phyloP scores from a whole-genome alignment of 1,140 invertebrate species.

The Leptonema lineaticorne region DNA sequence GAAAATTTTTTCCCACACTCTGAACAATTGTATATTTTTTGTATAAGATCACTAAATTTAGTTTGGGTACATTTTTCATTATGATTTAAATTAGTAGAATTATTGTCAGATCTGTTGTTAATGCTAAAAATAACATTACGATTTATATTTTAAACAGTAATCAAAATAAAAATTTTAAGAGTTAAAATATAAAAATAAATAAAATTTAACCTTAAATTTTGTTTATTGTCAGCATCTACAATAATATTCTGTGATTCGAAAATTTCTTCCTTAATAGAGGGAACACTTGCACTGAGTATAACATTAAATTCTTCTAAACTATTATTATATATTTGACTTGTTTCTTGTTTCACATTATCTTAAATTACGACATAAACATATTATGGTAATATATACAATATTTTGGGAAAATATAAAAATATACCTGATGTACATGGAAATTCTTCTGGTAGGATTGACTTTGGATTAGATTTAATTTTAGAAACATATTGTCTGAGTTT shows the following conservation, averaged over 20 bases:
- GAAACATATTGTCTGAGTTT: conserved; percentile 45
- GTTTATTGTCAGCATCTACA: neutral
- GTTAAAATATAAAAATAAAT: neutral
- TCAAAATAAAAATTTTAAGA: too few relatives aligned
- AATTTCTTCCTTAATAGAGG: conserved; percentile 29
- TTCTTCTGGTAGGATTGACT: neutral
- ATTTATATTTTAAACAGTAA: too few relatives aligned
- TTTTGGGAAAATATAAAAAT: too few relatives aligned
- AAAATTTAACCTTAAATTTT: conserved; percentile 9
- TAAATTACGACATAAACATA: neutral
- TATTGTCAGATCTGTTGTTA: too few relatives aligned
- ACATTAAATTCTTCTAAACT: conserved; percentile 34
- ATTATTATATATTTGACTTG: conserved; percentile 16
- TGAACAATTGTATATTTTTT: conserved; percentile 27
- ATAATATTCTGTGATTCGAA: neutral
- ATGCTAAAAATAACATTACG: neutral
- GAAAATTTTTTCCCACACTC: conserved; percentile 31
- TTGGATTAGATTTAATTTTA: neutral
- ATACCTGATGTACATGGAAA: neutral
- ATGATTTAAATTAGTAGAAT: too few relatives aligned
- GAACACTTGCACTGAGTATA: conserved; percentile 24
- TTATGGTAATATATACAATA: too few relatives aligned
- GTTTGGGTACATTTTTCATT: conserved; percentile 37
- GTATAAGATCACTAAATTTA: conserved; percentile 13
- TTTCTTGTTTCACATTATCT: conserved; percentile 27